A percentile compares a stretch with the other conserved stretches of the same genome.
These are phyloP conservation scores for Archips xylosteana DNA, from an alignment of 2,888 invertebrate genomes.

Conservation along the genomic window DNA sequence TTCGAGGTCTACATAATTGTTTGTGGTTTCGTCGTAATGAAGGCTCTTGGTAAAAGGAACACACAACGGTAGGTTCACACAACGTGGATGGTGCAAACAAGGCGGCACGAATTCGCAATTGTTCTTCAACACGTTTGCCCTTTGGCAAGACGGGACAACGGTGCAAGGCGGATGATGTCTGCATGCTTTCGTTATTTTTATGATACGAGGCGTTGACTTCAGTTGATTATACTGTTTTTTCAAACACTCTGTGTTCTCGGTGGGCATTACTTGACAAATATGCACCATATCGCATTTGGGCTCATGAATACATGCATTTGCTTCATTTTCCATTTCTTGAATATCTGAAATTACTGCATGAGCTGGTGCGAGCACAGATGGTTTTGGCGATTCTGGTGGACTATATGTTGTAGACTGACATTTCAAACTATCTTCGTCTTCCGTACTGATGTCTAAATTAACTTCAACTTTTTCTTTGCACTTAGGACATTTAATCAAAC, in stretches of 20 bases:
- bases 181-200: constrained; percentile 76
- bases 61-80: constrained; percentile 75
- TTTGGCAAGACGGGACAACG: constrained; percentile 78
- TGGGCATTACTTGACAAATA: constrained; percentile 69
- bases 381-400: constrained; percentile 53
- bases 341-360: constrained; percentile 50
- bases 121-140: constrained; percentile 68
- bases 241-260: constrained; percentile 54
- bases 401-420: constrained; percentile 50
- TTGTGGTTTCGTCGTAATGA: constrained; percentile 59
- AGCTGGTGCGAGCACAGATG: constrained; percentile 45
- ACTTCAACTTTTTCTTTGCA: constrained; percentile 71
- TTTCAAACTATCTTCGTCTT: constrained; percentile 62
- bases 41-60: constrained; percentile 68
- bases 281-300: constrained; percentile 73
- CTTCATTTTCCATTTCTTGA: constrained; percentile 47
- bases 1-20: constrained; percentile 53
- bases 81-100: constrained; percentile 74
- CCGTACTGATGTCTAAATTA: constrained; percentile 52
- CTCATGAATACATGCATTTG: constrained; percentile 63
- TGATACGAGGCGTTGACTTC: constrained; percentile 60
- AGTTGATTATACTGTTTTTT: constrained; percentile 50
- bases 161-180: constrained; percentile 78
- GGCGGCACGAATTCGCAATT: constrained; percentile 75
- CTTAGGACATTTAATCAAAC: constrained; percentile 67